phyloP scores from a whole-genome alignment of 1,140 invertebrate species.

The Drosophila teissieri region DNA sequence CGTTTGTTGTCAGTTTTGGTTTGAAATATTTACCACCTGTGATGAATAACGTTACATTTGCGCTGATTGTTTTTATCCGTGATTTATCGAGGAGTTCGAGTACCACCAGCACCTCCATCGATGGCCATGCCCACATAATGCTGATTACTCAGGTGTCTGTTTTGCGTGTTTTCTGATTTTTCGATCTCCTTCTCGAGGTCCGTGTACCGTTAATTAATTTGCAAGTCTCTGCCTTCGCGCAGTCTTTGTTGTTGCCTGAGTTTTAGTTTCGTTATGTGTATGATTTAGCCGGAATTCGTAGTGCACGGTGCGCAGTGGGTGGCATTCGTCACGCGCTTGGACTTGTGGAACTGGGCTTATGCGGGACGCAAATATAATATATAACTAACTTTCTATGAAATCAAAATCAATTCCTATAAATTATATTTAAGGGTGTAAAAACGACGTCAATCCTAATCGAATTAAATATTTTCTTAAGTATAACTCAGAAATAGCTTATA shows the following conservation, averaged over 20 bases:
- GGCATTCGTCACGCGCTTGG: slow-evolving; percentile 37
- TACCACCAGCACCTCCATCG: slow-evolving; percentile 49
- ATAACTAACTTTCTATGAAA: neutral
- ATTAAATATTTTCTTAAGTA: no score
- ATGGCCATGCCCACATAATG: slow-evolving; percentile 73
- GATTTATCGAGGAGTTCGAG: slow-evolving; percentile 71
- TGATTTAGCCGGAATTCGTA: slow-evolving; percentile 47
- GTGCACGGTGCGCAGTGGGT: slow-evolving; percentile 55
- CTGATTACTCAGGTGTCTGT: slow-evolving; percentile 78
- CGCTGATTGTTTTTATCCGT: slow-evolving; percentile 67
- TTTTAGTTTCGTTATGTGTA: slow-evolving; percentile 18
- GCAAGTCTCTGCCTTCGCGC: slow-evolving; percentile 50
- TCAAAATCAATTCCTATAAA: neutral
- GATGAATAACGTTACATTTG: slow-evolving; percentile 82
- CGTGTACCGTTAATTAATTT: slow-evolving; percentile 81
- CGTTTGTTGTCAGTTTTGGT: slow-evolving; percentile 74
- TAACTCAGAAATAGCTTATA: no score
- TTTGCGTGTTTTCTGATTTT: slow-evolving; percentile 36
- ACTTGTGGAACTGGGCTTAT: slow-evolving; percentile 18
- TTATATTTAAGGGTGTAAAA: neutral
- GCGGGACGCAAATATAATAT: slow-evolving; percentile 35
- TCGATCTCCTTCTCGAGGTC: slow-evolving; percentile 38
- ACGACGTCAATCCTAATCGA: no score
- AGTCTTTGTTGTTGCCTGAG: slow-evolving; percentile 29
- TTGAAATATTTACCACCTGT: slow-evolving; percentile 80